phyloP scores from a whole-genome alignment of 2,888 invertebrate species.

The Drosophila meridionalis region DNA sequence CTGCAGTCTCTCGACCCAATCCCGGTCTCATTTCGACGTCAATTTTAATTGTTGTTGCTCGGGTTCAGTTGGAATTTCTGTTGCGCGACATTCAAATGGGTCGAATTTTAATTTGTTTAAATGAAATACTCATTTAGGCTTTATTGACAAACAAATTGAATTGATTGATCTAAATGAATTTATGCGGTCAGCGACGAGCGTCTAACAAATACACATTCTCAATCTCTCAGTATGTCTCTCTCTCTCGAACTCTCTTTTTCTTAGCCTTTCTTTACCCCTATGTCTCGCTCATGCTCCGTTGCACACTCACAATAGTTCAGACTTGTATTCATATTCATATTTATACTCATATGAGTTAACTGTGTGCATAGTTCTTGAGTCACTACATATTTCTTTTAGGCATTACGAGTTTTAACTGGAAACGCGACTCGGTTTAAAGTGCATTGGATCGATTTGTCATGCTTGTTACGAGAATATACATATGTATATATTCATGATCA shows the following conservation, averaged over 20 bases:
- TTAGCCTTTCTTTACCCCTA: constrained; percentile 1
- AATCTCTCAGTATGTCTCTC: background rate
- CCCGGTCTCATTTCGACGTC: constrained; percentile 58
- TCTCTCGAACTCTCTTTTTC: too few species aligned
- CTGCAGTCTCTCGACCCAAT: constrained; percentile 19
- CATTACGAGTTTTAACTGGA: background rate
- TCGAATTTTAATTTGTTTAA: constrained; percentile 85
- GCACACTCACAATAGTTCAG: constrained; percentile 6
- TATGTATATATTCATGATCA: background rate
- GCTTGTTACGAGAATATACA: background rate
- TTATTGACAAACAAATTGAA: constrained; percentile 86
- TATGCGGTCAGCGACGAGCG: constrained; percentile 76
- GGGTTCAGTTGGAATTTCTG: constrained; percentile 66
- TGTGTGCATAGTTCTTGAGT: constrained; percentile 5
- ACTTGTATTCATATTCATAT: constrained; percentile 13
- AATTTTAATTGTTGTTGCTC: constrained; percentile 75
- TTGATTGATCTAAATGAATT: constrained; percentile 86
- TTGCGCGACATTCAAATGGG: constrained; percentile 80
- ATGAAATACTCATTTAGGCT: constrained; percentile 85
- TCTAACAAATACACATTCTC: constrained; percentile 39
- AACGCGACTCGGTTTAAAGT: background rate
- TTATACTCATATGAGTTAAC: constrained; percentile 2
- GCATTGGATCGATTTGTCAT: background rate
- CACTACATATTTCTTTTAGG: background rate
- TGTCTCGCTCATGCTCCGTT: background rate